These are phyloP conservation scores for Orchestes rusci DNA, from an alignment of 2,888 invertebrate genomes.

Conservation along the genomic window DNA sequence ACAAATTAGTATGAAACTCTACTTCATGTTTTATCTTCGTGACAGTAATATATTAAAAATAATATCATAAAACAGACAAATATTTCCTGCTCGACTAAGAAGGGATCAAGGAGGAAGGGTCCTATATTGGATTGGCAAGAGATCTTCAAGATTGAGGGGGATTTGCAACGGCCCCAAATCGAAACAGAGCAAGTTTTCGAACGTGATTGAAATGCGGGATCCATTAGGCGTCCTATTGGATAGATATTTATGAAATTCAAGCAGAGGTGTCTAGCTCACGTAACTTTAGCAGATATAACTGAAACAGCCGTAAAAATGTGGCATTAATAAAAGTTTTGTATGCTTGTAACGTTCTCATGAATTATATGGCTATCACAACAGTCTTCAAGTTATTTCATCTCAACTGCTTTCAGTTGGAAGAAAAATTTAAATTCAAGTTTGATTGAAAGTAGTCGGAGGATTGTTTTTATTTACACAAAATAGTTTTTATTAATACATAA, in stretches of 20 bases:
- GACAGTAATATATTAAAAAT: too few relatives aligned
- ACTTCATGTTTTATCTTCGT: too few relatives aligned
- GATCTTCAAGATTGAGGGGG: constrained; percentile 45
- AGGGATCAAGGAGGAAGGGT: constrained; percentile 38
- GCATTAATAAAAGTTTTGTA: constrained; percentile 8
- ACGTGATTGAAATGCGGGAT: constrained; percentile 42
- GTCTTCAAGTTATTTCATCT: neutral
- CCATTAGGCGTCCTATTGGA: constrained; percentile 39
- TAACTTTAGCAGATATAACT: constrained; percentile 35
- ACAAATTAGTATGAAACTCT: too few relatives aligned
- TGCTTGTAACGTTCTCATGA: constrained; percentile 11
- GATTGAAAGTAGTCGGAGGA: too few relatives aligned
- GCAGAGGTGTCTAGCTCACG: constrained; percentile 36
- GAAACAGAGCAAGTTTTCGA: constrained; percentile 45
- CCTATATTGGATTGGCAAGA: constrained; percentile 44
- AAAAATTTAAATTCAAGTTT: too few relatives aligned
- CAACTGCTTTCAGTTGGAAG: neutral
- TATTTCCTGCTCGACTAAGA: constrained; percentile 17
- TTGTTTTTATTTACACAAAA: too few relatives aligned
- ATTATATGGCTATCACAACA: constrained; percentile 10
- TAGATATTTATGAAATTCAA: constrained; percentile 45
- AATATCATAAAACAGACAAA: too few relatives aligned
- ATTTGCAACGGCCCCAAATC: constrained; percentile 45
- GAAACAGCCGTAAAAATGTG: constrained; percentile 26
- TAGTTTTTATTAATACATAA: too few relatives aligned